Percentiles rank a stretch among this genome's conserved stretches.
phyloP scores from a whole-genome alignment of 1,140 invertebrate species.

The Paralvinella palmiformis region DNA sequence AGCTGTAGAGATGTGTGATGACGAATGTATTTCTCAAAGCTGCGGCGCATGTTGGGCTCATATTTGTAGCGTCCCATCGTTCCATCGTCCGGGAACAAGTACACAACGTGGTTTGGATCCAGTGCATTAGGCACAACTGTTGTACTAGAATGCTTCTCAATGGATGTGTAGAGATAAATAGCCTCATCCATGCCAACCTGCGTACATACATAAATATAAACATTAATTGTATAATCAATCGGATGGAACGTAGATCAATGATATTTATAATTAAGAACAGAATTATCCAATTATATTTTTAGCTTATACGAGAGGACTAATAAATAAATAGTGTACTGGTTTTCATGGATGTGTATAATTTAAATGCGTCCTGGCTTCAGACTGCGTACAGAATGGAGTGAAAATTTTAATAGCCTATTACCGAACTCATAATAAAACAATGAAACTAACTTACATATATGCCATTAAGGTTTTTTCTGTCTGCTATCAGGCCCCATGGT shows the following conservation, averaged over 20 bases:
- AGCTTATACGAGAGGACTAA: too few species aligned
- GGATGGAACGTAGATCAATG: too few species aligned
- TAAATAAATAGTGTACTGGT: too few species aligned
- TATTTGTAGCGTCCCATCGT: conserved; percentile 86
- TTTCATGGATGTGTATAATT: too few species aligned
- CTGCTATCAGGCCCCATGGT: background rate
- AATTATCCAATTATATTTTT: too few species aligned
- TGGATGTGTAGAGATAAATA: background rate
- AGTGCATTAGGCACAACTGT: conserved; percentile 48
- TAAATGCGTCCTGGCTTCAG: too few species aligned
- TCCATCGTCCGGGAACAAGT: conserved; percentile 94
- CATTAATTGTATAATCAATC: background rate
- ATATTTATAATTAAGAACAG: too few species aligned
- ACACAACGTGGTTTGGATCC: conserved; percentile 94
- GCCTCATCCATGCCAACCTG: background rate
- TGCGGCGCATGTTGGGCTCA: conserved; percentile 80
- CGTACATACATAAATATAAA: background rate
- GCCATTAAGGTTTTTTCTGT: background rate
- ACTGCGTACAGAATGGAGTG: too few species aligned
- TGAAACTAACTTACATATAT: background rate
- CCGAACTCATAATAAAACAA: too few species aligned
- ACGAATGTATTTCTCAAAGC: conserved; percentile 77
- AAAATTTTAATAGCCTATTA: too few species aligned
- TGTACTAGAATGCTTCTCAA: background rate
- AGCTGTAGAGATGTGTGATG: conserved; percentile 28